These are phyloP conservation scores for Cassiopea xamachana DNA, from an alignment of 30 jellyfish, hydroid and myxozoan species.

Conservation along the genomic window DNA sequence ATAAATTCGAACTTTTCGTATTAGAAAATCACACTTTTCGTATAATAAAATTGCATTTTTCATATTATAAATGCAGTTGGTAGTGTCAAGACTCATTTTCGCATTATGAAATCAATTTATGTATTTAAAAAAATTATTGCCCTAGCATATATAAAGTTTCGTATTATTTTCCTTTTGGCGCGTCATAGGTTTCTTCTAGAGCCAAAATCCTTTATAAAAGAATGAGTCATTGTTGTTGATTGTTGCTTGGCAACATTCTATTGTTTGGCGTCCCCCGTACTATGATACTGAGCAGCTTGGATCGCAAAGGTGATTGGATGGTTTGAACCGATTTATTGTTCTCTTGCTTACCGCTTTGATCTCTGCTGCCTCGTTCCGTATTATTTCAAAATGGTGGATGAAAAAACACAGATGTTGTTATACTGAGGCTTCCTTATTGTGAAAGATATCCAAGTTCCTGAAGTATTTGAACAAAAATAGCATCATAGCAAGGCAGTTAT, in stretches of 20 bases:
- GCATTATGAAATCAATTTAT: no score
- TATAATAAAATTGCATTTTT: no score
- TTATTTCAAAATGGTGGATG: constrained; percentile 34
- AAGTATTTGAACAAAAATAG: no score
- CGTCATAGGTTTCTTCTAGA: no score
- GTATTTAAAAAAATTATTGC: no score
- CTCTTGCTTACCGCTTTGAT: constrained; percentile 51
- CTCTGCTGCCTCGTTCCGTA: constrained; percentile 29
- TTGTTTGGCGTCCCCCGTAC: neutral
- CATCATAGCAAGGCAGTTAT: neutral
- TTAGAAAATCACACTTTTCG: no score
- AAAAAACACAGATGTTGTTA: neutral
- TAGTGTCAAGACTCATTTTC: no score
- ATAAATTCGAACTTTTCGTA: no score
- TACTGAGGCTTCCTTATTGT: neutral
- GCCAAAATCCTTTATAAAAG: neutral
- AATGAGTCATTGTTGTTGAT: constrained; percentile 45
- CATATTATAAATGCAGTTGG: no score
- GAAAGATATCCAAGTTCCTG: neutral
- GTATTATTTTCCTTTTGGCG: no score
- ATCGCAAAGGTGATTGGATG: constrained; percentile 31
- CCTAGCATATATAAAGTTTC: no score
- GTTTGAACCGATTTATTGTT: constrained; percentile 41
- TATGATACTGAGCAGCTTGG: neutral
- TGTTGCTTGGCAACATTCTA: constrained; percentile 33